Base-by-base conservation (phyloP, 30 jellyfish, hydroid and myxozoan genomes). In the Hydractinia symbiolongicarpus region DNA sequence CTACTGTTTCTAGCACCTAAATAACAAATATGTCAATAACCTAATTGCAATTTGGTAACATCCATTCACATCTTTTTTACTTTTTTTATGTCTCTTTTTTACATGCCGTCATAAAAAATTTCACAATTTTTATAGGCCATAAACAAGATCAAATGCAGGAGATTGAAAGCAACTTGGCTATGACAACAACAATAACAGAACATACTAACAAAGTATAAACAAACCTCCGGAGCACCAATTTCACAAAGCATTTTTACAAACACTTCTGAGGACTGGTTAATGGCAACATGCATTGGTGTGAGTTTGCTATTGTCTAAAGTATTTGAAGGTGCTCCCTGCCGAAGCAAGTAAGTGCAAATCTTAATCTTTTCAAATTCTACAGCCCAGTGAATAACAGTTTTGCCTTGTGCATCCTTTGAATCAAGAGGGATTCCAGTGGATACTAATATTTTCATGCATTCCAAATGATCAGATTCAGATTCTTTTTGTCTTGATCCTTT, bases 281-380 rank as follows among this genome's bases (percentile, higher is more conserved):
- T 71, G 71, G 80, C 80, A 71, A 71, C 14, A 58, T 71, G 80
- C 8, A 71, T 30, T 9, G 80, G 80, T 20, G 80, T 19, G 51
- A 71, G 40, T n/a, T 71, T 71, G 9, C 80, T 53, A 71, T 9
- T 20, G 17, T 71, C 80, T 14, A 71, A 13, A 6, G 74, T 64
- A 51, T 7, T 64, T 13, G 16, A 44, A 19, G 61, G 17, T 20
- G 80, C 80, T 20, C 80, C 80, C 51, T 71, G 80, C 16, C 5
- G 80, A 8, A 71, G 54, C 54, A 71, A 20, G 51, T 71, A 71
- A 71, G 80, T n/a, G 51, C 80, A 71, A 71, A 71, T 71, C 51
- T 71, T 60, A 53, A 19, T 19, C 54, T 20, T 71, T 55, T 71
- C 80, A 30, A 71, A 58, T 20, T 19, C 51, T 20, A 71, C n/a